Base-by-base conservation (phyloP, 2,113 vertebrate species). In the Psophia crepitans region DNA sequence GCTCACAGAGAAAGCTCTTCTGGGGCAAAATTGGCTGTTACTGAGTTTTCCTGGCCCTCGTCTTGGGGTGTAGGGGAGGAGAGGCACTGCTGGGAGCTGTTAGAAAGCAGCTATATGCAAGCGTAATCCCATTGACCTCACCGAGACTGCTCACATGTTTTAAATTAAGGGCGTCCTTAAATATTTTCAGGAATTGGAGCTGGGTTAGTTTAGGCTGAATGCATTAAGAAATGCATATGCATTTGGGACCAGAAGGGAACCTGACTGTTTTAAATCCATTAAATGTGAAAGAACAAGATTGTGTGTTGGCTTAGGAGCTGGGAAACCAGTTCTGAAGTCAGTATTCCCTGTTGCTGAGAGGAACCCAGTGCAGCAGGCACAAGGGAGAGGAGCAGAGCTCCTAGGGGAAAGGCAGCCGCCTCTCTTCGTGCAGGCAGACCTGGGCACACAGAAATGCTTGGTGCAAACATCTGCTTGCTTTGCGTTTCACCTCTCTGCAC, bases 121-220 rank as follows among this genome's bases (percentile, higher is more conserved):
- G 27, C 3, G 0, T 46, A 60, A 77, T 88, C 79, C 23, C 27
- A 24, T 24, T 94, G 89, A 80, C 87, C 75, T 95, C 63, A 9
- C 61, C 61, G 88, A 84, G 82, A 24, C 68, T 84, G 56, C 37
- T 92, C 95, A 92, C 16, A 10, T 94, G 87, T 87, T 94, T 90
- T 70, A 77, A 70, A 96, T 95, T 90, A 88, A 90, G 79, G 24
- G 12, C 2, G 2, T 87, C 85, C 58, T 91, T 96, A 74, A 93
- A 73, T 71, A 70, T 86, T 90, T 92, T 94, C 85, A 80, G 68
- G 75, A 93, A 95, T 84, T 0, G 0, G 75, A 91, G n/a, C 60
- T 95, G 85, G 30, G 49, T 90, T 95, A 33, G 68, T 88, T 93
- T 96, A 94, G 75, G 23, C 78, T 85, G 82, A 66, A 77, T 77